phyloP scores from a whole-genome alignment of 37 sponge, comb jelly and placozoan species.

The Aplysina aerophoba region DNA sequence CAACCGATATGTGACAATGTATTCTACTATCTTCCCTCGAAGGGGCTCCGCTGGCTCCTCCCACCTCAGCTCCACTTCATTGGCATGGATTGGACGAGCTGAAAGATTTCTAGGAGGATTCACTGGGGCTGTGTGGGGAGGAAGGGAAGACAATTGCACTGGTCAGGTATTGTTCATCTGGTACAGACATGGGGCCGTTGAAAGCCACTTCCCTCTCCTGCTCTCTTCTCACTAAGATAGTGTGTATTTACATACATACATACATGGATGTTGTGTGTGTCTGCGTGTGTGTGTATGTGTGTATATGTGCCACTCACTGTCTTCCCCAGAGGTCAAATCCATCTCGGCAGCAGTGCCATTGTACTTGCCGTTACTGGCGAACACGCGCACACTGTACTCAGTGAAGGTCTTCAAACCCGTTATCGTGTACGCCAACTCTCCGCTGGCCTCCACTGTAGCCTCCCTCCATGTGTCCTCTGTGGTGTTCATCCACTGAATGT shows the following conservation, averaged over 20 bases:
- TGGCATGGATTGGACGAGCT: constrained; percentile 10
- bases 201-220: no score
- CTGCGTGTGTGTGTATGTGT: no score
- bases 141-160: background rate
- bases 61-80: constrained; percentile 7
- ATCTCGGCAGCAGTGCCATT: background rate
- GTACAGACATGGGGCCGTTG: no score
- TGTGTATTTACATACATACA: no score
- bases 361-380: background rate
- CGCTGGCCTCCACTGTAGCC: background rate
- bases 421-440: background rate
- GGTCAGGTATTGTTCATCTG: no score
- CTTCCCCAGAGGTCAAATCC: background rate
- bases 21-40: background rate
- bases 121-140: background rate
- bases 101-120: background rate
- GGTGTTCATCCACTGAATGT: background rate
- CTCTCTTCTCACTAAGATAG: no score
- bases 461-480: no score
- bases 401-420: background rate
- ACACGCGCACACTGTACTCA: background rate
- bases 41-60: background rate
- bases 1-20: constrained; percentile 3
- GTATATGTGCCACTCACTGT: background rate
- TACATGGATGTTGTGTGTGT: no score